These are phyloP conservation scores for Diachrysia chrysitis DNA, from an alignment of 2,888 invertebrate species.

Conservation along the genomic window DNA sequence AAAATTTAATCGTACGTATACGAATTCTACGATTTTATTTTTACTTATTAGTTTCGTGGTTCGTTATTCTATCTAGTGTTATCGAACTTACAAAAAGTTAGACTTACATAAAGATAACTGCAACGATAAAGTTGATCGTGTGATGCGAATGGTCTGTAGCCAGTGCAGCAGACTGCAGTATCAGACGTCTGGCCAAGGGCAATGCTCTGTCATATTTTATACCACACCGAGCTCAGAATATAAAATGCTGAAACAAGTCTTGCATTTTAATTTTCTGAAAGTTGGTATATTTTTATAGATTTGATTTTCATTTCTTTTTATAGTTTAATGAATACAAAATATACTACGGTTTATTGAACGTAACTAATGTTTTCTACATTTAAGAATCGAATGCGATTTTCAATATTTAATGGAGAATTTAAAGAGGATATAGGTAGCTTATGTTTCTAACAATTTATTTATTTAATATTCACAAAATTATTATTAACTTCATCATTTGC, in stretches of 20 bases:
- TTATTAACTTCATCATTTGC: neutral
- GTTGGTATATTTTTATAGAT: slow-evolving; percentile 1
- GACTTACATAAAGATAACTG: slow-evolving; percentile 17
- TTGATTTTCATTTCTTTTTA: slow-evolving; percentile 2
- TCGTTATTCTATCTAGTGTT: neutral
- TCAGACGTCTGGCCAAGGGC: slow-evolving; percentile 46
- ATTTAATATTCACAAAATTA: too few relatives aligned
- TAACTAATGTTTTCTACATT: too few relatives aligned
- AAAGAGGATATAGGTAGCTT: too few relatives aligned
- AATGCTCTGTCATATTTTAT: slow-evolving; percentile 44
- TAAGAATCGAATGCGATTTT: too few relatives aligned
- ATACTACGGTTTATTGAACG: too few relatives aligned
- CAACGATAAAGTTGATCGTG: slow-evolving; percentile 29
- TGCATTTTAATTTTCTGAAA: slow-evolving; percentile 31
- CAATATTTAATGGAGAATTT: too few relatives aligned
- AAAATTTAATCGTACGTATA: neutral
- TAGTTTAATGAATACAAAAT: neutral
- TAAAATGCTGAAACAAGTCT: slow-evolving; percentile 19
- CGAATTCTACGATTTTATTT: neutral
- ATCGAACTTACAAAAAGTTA: slow-evolving; percentile 1
- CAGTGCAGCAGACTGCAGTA: slow-evolving; percentile 16
- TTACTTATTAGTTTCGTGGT: neutral
- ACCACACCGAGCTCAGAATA: slow-evolving; percentile 27
- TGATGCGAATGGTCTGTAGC: slow-evolving; percentile 21
- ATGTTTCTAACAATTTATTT: too few relatives aligned